Evolutionary conservation across 2,113 vertebrate genomes (phyloP).

Genomic region (Excalfactoria chinensis): DNA sequence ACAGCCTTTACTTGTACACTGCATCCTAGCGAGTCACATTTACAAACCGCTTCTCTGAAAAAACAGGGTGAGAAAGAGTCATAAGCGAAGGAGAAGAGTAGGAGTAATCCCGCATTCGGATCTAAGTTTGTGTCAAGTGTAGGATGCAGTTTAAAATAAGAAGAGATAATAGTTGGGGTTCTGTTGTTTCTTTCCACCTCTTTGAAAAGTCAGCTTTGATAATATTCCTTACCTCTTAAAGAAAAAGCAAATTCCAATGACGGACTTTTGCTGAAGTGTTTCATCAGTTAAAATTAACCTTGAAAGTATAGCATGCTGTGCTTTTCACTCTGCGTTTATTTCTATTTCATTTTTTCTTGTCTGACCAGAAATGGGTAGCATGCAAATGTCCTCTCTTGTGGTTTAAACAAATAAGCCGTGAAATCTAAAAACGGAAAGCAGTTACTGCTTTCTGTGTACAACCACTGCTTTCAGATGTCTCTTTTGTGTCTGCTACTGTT

Average conservation of each 20-base stretch:
- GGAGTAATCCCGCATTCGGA: constrained; percentile 50
- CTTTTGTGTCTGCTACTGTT: neutral
- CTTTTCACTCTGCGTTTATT: neutral
- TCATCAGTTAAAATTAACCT: constrained; percentile 38
- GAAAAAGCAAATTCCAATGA: neutral
- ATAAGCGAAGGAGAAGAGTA: constrained; percentile 57
- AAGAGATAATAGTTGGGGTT: constrained; percentile 53
- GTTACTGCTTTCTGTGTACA: constrained; percentile 47
- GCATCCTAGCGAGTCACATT: neutral
- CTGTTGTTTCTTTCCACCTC: constrained; percentile 50
- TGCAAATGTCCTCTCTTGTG: constrained; percentile 49
- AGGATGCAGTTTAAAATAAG: constrained; percentile 66
- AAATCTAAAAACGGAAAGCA: constrained; percentile 55
- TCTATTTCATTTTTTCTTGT: neutral
- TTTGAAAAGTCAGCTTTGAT: constrained; percentile 28
- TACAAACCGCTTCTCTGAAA: constrained; percentile 23
- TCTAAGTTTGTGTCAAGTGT: constrained; percentile 64
- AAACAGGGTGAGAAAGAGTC: constrained; percentile 35
- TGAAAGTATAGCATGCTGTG: neutral
- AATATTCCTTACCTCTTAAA: neutral
- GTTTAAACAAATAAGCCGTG: constrained; percentile 62
- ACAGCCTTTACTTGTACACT: neutral
- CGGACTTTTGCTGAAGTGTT: neutral
- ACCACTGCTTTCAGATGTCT: constrained; percentile 32
- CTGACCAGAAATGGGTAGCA: constrained; percentile 12